Evolutionary conservation across 2,888 invertebrate genomes (phyloP).

Genomic region (Miltochrista miniata): DNA sequence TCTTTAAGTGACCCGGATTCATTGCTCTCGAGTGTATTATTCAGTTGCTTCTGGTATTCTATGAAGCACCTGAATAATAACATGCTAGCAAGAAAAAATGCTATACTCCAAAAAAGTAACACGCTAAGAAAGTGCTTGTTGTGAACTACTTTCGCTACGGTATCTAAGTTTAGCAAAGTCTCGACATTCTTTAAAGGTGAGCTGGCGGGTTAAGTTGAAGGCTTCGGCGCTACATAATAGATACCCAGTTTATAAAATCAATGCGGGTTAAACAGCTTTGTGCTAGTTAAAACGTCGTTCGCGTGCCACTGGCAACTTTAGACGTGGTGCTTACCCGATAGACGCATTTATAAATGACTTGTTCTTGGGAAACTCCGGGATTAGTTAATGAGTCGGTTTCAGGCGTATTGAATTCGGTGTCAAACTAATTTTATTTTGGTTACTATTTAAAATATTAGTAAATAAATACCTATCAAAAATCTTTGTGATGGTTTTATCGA

Average conservation of each 20-base stretch:
- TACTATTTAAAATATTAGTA: no score
- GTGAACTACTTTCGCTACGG: constrained; percentile 56
- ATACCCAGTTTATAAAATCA: constrained; percentile 62
- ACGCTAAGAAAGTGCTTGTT: constrained; percentile 50
- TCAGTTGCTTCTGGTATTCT: constrained; percentile 13
- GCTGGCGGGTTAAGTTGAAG: constrained; percentile 48
- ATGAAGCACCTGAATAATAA: constrained; percentile 33
- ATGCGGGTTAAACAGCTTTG: constrained; percentile 63
- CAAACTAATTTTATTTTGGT: no score
- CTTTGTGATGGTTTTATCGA: no score
- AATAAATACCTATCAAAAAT: no score
- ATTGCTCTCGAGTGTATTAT: no score
- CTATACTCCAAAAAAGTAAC: constrained; percentile 40
- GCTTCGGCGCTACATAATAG: constrained; percentile 38
- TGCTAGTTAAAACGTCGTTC: constrained; percentile 60
- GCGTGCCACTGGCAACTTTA: constrained; percentile 50
- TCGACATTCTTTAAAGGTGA: constrained; percentile 47
- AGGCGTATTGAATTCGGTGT: no score
- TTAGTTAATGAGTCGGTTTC: no score
- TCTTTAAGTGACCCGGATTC: no score
- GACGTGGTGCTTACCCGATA: constrained; percentile 34
- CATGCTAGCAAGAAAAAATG: constrained; percentile 47
- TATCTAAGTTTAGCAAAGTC: constrained; percentile 61
- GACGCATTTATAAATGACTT: constrained; percentile 43
- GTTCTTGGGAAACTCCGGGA: constrained; percentile 26